Evolutionary conservation across 2,797 vertebrate genomes (phyloP).

Genomic region (Hyperoplus lanceolatus): DNA sequence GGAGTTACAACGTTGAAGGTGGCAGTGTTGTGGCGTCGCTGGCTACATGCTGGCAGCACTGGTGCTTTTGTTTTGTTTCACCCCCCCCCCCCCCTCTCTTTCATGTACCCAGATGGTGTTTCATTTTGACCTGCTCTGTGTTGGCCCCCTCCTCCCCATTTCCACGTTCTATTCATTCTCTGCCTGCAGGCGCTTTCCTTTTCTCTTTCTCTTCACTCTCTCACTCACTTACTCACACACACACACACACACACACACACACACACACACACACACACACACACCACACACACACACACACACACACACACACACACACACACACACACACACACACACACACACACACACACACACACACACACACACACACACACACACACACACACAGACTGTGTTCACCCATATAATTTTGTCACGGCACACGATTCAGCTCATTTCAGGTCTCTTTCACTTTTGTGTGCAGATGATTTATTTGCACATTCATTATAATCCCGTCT

Average conservation of each 20-base stretch:
- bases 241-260: conserved; percentile 18
- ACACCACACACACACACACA: conserved; percentile 19
- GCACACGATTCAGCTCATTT: conserved; percentile 52
- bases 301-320: conserved; percentile 15
- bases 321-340: conserved; percentile 21
- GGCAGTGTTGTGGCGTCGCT: conserved; percentile 67
- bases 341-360: conserved; percentile 17
- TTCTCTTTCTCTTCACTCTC: conserved; percentile 38
- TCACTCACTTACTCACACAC: conserved; percentile 1
- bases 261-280: background rate
- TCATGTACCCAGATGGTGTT: conserved; percentile 87
- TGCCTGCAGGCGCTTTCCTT: conserved; percentile 79
- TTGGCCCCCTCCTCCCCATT: conserved; percentile 40
- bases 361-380: conserved; percentile 25
- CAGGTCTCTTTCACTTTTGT: conserved; percentile 45
- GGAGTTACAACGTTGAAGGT: conserved; percentile 42
- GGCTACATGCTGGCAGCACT: conserved; percentile 81
- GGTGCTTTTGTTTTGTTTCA: conserved; percentile 84
- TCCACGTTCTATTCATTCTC: conserved; percentile 72
- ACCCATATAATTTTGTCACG: conserved; percentile 60
- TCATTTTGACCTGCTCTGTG: conserved; percentile 83
- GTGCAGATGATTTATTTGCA: conserved; percentile 63
- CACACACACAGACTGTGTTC: conserved; percentile 26
- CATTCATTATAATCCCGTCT: conserved; percentile 17
- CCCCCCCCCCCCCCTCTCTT: conserved; percentile 64